Evolutionary conservation across 2,113 vertebrate genomes (phyloP), one percentile per base, ranked within the genome.

Genomic region (Lampris incognitus): DNA sequence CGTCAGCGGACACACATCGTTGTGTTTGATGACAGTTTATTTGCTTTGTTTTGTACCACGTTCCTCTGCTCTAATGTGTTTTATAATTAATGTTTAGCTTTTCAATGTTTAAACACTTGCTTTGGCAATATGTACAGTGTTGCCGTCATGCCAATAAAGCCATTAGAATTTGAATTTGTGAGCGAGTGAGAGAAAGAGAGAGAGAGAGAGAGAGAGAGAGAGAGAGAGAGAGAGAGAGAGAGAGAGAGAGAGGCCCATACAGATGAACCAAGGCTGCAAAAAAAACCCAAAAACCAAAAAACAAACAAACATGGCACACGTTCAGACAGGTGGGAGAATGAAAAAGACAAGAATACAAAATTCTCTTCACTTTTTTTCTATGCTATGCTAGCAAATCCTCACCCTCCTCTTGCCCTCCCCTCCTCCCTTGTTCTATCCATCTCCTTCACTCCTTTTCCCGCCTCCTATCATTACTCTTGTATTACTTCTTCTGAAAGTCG

Each of bases 401-500:
- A 87, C 62, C 70, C 65, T 62, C 69, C 10, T 54, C 49, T 64
- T 37, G 5, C 41, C 9, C 52, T 41, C 5, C 5, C 55, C 70
- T 54, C 61, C 69, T 73, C 85, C 85, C 76, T 73, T 65, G 55
- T 80, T 63, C 59, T 73, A 71, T 82, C 24, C 24, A 24, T 24
- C 24, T 24, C 24, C 24, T 24, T 24, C 24, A 24, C 24, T 24
- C 24, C 24, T 24, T 24, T 24, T 81, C 89, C 89, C 84, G 74
- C 75, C 90, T 89, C 88, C 89, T 66, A 92, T 94, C 92, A 92
- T 90, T 92, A 69, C 85, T 92, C 80, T 81, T 57, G 39, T 72
- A 85, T 88, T 90, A 78, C 92, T 90, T 94, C 91, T 93, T 92
- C 89, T 93, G 92, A 90, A 78, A 93, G 90, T 85, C 75, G 57